Conservation (phyloP, 2,797 vertebrate species). For the Ptychobarbus kaznakovi region DNA sequence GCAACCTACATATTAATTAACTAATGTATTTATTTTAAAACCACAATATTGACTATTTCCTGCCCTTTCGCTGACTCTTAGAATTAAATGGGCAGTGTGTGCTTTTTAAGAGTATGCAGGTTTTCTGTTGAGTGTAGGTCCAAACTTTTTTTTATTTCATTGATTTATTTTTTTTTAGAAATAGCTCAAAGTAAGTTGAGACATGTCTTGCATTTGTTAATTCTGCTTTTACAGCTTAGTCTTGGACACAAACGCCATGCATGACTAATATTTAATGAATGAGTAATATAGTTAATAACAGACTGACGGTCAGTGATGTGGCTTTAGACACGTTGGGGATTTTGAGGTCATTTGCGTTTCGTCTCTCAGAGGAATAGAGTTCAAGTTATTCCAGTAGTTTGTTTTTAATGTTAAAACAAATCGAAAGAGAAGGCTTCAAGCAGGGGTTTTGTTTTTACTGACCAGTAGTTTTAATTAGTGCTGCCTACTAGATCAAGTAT, state of each 20-base stretch:
- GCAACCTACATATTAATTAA: background rate
- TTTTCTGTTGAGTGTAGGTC: background rate
- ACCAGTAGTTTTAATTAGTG: background rate
- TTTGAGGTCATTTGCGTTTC: background rate
- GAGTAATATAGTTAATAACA: background rate
- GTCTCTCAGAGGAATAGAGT: background rate
- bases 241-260: background rate
- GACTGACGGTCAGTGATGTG: background rate
- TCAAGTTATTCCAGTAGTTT: background rate
- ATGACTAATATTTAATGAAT: slow-evolving; percentile 2
- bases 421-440: background rate
- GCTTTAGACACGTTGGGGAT: background rate
- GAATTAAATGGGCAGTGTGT: background rate
- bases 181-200: background rate
- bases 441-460: background rate
- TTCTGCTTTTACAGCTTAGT: background rate
- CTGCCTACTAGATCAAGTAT: background rate
- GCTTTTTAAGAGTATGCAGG: background rate
- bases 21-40: background rate
- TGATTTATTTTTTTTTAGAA: background rate
- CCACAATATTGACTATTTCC: background rate
- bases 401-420: background rate
- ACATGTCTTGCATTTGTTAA: background rate
- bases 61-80: background rate
- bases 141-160: background rate